A percentile compares a stretch with the other conserved stretches of the same genome.
phyloP scores from a whole-genome alignment of 2,113 vertebrate genomes.

The Alces alces region DNA sequence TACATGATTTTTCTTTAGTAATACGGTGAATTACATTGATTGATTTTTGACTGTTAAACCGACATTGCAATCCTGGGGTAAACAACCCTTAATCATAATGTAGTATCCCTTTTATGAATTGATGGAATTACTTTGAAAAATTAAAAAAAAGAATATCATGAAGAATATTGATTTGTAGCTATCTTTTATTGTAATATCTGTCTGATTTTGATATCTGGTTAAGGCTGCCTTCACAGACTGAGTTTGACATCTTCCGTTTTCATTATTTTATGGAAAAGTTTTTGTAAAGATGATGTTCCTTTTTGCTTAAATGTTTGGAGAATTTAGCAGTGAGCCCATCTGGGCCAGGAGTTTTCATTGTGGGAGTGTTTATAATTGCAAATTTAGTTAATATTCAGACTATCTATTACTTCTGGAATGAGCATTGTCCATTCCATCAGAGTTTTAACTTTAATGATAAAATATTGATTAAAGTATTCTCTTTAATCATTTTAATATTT shows the following conservation, averaged over 20 bases:
- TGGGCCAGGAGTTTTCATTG: not conserved
- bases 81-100: not conserved
- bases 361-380: not conserved
- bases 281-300: not conserved
- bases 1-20: not conserved
- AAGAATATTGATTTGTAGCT: not conserved
- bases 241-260: not conserved
- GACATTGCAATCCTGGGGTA: not conserved
- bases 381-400: not conserved
- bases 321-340: not conserved
- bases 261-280: not conserved
- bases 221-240: not conserved
- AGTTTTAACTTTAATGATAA: not conserved
- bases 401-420: not conserved
- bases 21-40: not conserved
- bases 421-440: not conserved
- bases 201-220: not conserved
- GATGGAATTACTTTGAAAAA: not conserved
- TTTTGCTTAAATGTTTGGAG: not conserved
- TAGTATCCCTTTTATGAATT: not conserved
- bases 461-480: not conserved
- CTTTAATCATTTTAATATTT: not conserved
- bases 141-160: not conserved
- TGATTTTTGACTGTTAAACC: not conserved
- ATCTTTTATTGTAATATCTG: not conserved